Evolutionary conservation across 1,140 invertebrate species (phyloP).

Genomic region (Papilio glaucus): DNA sequence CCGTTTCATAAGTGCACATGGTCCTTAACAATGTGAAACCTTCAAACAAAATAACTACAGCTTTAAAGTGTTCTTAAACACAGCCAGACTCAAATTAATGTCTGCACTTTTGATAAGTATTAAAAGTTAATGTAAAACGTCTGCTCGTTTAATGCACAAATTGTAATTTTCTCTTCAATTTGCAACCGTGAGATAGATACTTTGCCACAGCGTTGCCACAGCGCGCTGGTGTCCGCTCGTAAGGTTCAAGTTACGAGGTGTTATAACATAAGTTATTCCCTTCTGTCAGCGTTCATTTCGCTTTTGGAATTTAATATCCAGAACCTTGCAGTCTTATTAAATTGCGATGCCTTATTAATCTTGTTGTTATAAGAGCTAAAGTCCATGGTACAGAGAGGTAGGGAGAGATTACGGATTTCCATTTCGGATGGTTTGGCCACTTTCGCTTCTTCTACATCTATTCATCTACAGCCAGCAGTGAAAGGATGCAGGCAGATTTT

Average conservation of each 20-base stretch:
- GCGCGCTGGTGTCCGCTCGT: background rate
- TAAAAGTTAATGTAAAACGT: background rate
- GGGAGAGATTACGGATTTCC: no score
- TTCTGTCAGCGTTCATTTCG: slow-evolving; percentile 5
- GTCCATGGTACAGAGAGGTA: no score
- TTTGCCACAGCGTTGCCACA: background rate
- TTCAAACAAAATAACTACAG: no score
- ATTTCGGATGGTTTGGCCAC: no score
- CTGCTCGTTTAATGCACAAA: background rate
- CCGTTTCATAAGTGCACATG: no score
- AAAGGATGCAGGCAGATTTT: no score
- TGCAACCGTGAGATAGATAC: background rate
- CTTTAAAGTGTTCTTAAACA: no score
- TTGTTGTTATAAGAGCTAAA: background rate
- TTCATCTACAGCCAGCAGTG: no score
- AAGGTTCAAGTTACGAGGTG: background rate
- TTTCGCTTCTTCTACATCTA: no score
- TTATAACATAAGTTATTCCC: background rate
- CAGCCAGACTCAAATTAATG: background rate
- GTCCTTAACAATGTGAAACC: no score
- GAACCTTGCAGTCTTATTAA: slow-evolving; percentile 22
- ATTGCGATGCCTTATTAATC: background rate
- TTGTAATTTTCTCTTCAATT: slow-evolving; percentile 3
- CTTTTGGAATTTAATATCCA: slow-evolving; percentile 8
- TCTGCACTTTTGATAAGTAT: background rate